Evolutionary conservation across 1,140 invertebrate genomes (phyloP).

Genomic region (Camponotus floridanus): DNA sequence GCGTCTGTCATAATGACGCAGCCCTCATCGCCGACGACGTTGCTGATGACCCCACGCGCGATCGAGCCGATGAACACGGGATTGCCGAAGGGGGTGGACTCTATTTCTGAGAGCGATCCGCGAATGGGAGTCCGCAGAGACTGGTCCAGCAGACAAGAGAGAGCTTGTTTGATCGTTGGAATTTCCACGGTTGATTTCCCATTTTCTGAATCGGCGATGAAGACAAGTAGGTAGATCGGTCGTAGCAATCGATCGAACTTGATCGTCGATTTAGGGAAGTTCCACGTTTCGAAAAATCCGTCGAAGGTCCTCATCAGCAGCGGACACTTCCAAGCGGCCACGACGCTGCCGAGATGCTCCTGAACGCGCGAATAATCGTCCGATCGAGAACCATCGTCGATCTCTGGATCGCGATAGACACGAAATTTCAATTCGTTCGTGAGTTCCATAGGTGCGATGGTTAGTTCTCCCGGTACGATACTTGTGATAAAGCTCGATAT

Average conservation of each 20-base stretch:
- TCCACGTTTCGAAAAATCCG: conserved; percentile 85
- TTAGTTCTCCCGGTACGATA: conserved; percentile 67
- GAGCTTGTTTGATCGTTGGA: conserved; percentile 44
- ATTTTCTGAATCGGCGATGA: conserved; percentile 68
- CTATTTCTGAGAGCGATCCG: conserved; percentile 82
- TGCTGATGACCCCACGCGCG: conserved; percentile 87
- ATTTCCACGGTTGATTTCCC: neutral
- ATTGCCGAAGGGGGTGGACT: conserved; percentile 87
- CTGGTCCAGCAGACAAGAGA: conserved; percentile 57
- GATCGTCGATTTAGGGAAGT: conserved; percentile 82
- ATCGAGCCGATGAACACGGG: conserved; percentile 87
- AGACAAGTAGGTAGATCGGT: conserved; percentile 86
- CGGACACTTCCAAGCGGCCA: conserved; percentile 85
- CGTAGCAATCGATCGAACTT: conserved; percentile 83
- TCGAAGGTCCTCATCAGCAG: conserved; percentile 85
- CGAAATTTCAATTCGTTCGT: conserved; percentile 66
- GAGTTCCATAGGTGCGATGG: conserved; percentile 38
- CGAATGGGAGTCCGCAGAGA: conserved; percentile 37
- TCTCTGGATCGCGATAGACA: conserved; percentile 38
- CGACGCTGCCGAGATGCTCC: conserved; percentile 16
- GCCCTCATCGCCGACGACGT: conserved; percentile 85
- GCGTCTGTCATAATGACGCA: conserved; percentile 88
- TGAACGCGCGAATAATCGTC: neutral
- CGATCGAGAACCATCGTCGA: neutral
- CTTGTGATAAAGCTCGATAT: conserved; percentile 42